Evolutionary conservation across 2,113 vertebrate genomes (phyloP).

Genomic region (Gopherus evgoodei): DNA sequence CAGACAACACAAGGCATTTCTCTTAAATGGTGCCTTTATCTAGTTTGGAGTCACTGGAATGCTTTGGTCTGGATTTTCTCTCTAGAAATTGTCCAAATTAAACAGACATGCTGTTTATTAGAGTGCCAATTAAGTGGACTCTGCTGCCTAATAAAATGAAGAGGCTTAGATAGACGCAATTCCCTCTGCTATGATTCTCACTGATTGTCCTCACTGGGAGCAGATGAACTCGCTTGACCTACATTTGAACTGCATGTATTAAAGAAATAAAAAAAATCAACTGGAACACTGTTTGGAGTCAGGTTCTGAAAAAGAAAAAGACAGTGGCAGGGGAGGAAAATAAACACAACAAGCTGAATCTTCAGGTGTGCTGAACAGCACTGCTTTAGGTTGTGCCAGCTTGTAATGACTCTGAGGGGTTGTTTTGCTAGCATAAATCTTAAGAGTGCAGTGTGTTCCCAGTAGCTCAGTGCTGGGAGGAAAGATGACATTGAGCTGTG

Average conservation of each 20-base stretch:
- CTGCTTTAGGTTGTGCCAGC: not conserved
- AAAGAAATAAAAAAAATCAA: not conserved
- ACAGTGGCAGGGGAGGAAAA: not conserved
- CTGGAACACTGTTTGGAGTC: not conserved
- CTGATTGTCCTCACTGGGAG: not conserved
- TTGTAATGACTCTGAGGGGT: not conserved
- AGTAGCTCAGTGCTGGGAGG: fast-evolving
- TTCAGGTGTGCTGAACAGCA: not conserved
- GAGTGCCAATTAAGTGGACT: not conserved
- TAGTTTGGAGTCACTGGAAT: not conserved
- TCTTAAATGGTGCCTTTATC: not conserved
- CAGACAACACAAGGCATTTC: not conserved
- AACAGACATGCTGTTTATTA: not conserved
- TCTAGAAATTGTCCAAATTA: not conserved
- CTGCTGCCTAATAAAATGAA: not conserved
- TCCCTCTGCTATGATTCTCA: not conserved
- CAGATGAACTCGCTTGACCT: not conserved
- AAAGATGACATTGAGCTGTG: not conserved
- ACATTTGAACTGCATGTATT: not conserved
- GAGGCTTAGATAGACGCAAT: not conserved
- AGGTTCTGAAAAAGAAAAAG: not conserved
- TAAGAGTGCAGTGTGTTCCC: not conserved
- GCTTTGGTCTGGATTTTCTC: not conserved
- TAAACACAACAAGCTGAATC: not conserved
- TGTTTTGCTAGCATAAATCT: fast-evolving